These are phyloP conservation scores for Chymomyza caudatula DNA, from an alignment of 2,888 invertebrate species.

Conservation along the genomic window DNA sequence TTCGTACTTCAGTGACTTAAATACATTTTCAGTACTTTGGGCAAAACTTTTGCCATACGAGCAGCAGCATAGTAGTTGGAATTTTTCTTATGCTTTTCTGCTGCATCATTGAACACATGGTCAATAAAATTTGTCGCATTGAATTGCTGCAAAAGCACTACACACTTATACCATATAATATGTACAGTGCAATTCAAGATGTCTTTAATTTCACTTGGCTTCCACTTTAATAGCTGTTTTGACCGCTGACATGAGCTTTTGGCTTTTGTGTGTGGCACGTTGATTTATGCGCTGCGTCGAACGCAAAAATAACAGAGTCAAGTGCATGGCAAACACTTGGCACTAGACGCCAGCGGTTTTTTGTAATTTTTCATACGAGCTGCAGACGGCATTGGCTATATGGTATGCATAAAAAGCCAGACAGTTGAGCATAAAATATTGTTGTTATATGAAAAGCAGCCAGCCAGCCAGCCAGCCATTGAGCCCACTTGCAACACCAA, in stretches of 20 bases:
- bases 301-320: constrained; percentile 67
- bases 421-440: constrained; percentile 73
- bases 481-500: not conserved
- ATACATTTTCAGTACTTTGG: constrained; percentile 20
- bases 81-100: constrained; percentile 1
- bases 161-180: not conserved
- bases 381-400: constrained; percentile 44
- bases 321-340: constrained; percentile 71
- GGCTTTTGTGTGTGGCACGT: constrained; percentile 23
- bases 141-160: constrained; percentile 11
- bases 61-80: not conserved
- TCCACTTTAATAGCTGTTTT: constrained; percentile 39
- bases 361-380: constrained; percentile 62
- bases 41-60: constrained; percentile 5
- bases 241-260: constrained; percentile 20
- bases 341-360: constrained; percentile 43
- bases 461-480: not conserved
- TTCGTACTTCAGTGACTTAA: constrained; percentile 25
- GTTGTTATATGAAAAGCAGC: constrained; percentile 71
- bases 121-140: constrained; percentile 56
- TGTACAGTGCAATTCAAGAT: too few species aligned
- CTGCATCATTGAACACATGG: constrained; percentile 37
- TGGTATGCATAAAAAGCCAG: constrained; percentile 70
- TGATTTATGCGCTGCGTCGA: constrained; percentile 61
- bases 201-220: constrained; percentile 41